These are phyloP conservation scores for Epizoanthus illoricatus DNA, from an alignment of 92 coral and sea anemone species.

Conservation along the genomic window DNA sequence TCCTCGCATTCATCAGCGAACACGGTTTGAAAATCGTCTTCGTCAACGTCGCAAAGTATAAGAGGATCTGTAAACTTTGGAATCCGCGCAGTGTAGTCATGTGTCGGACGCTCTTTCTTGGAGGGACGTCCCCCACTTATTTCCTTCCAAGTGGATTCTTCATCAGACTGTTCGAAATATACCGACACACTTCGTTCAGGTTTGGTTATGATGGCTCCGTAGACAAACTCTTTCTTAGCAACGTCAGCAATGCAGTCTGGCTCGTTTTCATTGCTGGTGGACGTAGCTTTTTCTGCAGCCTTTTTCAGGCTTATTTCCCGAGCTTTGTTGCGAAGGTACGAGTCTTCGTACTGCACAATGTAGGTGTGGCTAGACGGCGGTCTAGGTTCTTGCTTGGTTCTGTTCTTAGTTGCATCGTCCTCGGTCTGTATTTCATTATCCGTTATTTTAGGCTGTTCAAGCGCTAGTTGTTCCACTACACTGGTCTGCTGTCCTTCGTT, in stretches of 20 bases:
- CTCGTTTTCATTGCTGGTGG: not conserved
- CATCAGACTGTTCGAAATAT: slow-evolving; percentile 12
- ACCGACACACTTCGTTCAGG: slow-evolving; percentile 13
- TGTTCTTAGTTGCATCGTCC: not conserved
- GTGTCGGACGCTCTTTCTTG: slow-evolving; percentile 9
- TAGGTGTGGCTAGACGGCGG: slow-evolving; percentile 8
- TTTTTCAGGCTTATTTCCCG: not conserved
- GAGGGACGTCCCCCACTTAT: not conserved
- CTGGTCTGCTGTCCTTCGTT: not conserved
- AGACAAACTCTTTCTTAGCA: not conserved
- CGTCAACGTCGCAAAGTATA: slow-evolving; percentile 8
- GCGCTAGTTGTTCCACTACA: not conserved
- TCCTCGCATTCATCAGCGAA: not conserved
- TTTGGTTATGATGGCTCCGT: not conserved
- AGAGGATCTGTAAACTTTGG: slow-evolving; percentile 27
- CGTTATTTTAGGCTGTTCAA: no score
- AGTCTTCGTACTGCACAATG: slow-evolving; percentile 21
- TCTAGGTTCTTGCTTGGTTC: not conserved
- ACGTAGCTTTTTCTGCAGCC: not conserved
- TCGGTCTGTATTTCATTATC: not conserved
- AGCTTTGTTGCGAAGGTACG: slow-evolving; percentile 17
- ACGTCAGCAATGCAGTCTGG: not conserved
- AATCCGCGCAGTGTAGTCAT: not conserved
- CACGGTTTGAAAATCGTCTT: not conserved
- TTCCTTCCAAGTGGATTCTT: not conserved